Base-by-base conservation (phyloP, 1,140 invertebrate genomes). In the Platyura marginata region DNA sequence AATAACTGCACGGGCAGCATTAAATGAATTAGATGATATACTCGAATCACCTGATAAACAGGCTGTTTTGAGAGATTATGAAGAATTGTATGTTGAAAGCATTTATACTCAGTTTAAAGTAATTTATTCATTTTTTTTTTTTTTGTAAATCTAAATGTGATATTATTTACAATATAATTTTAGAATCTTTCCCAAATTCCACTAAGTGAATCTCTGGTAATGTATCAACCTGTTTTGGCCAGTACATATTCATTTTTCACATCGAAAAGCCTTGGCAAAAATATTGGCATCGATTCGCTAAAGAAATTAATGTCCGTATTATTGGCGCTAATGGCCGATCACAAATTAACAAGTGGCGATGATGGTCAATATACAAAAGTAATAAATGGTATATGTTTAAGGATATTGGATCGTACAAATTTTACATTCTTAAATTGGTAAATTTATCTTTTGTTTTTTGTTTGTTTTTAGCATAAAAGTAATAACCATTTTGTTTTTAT, bases 171-270 rank as follows among this genome's bases (percentile, higher is more conserved):
- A 62, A 4, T 56, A 56, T n/a, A 40, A 44, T 11, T 61, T 54
- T 39, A 69, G 68, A 40, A 63, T 68, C 41, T 71, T 65, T 47
- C 68, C 68, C 13, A 80, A 84, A 42, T 89, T 79, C 55, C 74
- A 75, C 48, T 87, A 85, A 52, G 61, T 84, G 40, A 78, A 85
- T 34, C 88, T 83, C 63, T 93, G 79, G 60, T 72, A 82, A 48
- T 95, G 76, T 79, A 89, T 45, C 85, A 90, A 58, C 68, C 71
- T 3, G 75, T 94, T 47, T 60, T 94, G 15, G 68, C 79, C 20
- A 88, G 92, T 58, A 72, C 87, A 37, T 86, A 93, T 51, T 62
- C 79, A 29, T 95, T 95, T 59, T 77, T 94, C 40, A 67, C 81
- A 67, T 79, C 81, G 43, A 91, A 85, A 62, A 87, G 88, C 21